A percentile compares a stretch with the other conserved stretches of the same genome.
Conservation (phyloP, 2,797 vertebrate genomes). For the Leptodactylus fallax region DNA sequence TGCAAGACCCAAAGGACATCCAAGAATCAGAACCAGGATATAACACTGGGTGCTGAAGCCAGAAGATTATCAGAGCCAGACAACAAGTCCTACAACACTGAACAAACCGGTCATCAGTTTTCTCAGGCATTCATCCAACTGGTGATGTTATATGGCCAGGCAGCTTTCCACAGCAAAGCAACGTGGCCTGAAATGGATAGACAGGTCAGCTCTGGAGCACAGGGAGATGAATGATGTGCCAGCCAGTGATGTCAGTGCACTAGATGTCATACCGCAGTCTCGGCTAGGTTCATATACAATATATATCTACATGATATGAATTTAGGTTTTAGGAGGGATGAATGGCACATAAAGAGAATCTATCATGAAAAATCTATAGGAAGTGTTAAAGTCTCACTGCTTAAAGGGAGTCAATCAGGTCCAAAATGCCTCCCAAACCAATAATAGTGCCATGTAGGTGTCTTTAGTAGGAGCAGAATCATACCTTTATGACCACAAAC, state of each 20-base stretch:
- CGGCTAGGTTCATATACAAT: neutral
- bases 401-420: too few relatives aligned
- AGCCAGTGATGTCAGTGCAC: neutral
- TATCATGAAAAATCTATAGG: neutral
- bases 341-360: neutral
- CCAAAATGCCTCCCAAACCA: too few relatives aligned
- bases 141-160: neutral
- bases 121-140: constrained; percentile 1
- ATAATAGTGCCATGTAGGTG: too few relatives aligned
- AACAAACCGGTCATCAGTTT: neutral
- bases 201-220: neutral
- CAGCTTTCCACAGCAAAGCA: neutral
- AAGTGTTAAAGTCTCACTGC: neutral
- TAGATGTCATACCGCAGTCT: neutral
- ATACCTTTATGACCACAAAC: too few relatives aligned
- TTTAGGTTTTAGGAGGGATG: neutral
- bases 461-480: too few relatives aligned
- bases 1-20: neutral
- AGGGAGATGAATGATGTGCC: neutral
- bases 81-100: neutral
- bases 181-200: neutral
- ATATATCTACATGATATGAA: neutral
- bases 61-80: neutral
- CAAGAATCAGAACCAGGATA: neutral
- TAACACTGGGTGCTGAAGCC: neutral